phyloP scores from a whole-genome alignment of 2,888 invertebrate species.

The Tanypteryx hageni region DNA sequence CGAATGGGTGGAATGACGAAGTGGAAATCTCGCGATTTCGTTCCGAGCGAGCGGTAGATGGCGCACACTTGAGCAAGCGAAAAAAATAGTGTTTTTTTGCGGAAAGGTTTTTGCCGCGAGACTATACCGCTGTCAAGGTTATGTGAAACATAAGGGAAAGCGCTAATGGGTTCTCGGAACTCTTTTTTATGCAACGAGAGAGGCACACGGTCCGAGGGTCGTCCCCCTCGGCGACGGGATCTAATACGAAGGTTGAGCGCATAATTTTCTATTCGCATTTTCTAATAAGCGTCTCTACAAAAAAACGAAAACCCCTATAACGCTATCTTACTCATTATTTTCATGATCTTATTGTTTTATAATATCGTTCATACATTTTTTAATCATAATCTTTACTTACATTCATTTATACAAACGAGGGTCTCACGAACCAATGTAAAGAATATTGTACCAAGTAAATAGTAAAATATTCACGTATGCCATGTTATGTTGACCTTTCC shows the following conservation, averaged over 20 bases:
- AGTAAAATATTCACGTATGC: too few species aligned
- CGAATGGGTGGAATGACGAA: too few species aligned
- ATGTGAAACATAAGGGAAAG: conserved; percentile 26
- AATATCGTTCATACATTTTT: too few species aligned
- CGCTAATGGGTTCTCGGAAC: conserved; percentile 15
- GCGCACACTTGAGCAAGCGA: too few species aligned
- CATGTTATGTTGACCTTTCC: too few species aligned
- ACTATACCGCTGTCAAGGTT: conserved; percentile 38
- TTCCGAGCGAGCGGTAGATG: too few species aligned
- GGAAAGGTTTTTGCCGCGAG: neutral
- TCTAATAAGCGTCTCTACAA: neutral
- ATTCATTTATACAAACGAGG: too few species aligned
- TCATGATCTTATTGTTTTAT: too few species aligned
- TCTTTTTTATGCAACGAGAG: neutral
- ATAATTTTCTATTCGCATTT: neutral
- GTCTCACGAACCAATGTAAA: too few species aligned
- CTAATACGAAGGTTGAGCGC: neutral
- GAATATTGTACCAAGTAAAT: too few species aligned
- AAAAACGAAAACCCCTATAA: neutral
- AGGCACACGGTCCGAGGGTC: neutral
- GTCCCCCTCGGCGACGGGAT: neutral
- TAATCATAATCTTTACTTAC: too few species aligned
- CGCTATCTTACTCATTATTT: neutral
- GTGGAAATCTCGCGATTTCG: too few species aligned
- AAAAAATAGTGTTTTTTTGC: neutral